phyloP scores from a whole-genome alignment of 2,113 vertebrate species.

The Catharus fuscescens region DNA sequence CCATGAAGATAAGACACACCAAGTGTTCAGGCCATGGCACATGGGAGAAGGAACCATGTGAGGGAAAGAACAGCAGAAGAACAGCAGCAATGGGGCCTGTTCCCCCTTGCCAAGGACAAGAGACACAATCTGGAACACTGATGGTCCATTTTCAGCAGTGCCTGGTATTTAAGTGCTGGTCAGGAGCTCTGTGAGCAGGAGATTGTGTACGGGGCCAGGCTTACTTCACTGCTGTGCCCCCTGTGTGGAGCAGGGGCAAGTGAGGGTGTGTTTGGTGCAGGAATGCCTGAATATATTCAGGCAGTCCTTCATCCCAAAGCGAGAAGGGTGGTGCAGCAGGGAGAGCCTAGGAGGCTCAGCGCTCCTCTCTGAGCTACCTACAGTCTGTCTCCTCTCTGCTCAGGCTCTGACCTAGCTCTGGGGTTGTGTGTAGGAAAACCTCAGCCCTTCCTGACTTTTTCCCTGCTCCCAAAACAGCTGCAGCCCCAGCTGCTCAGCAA shows the following conservation, averaged over 20 bases:
- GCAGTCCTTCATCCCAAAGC: not conserved
- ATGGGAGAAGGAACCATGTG: not conserved
- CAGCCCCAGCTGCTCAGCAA: not conserved
- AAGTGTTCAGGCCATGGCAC: fast-evolving
- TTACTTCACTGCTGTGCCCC: not conserved
- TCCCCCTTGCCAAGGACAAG: not conserved
- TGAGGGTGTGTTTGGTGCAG: fast-evolving
- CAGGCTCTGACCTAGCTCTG: not conserved
- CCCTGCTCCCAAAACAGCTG: not conserved
- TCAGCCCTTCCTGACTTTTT: not conserved
- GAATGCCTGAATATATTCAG: fast-evolving
- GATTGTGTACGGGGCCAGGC: not conserved
- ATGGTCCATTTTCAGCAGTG: not conserved
- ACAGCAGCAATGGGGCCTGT: not conserved
- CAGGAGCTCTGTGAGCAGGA: not conserved
- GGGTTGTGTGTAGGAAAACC: fast-evolving
- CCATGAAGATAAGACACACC: too few relatives aligned
- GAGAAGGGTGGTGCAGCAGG: fast-evolving
- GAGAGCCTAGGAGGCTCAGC: not conserved
- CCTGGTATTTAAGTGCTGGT: not conserved
- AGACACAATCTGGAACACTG: not conserved
- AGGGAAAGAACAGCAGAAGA: not conserved
- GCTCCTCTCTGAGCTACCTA: fast-evolving
- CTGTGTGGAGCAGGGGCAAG: not conserved
- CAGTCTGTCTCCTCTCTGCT: not conserved